Percentiles rank a stretch among this genome's conserved stretches.
phyloP scores from a whole-genome alignment of 2,113 vertebrate species.

The Mobula hypostoma region DNA sequence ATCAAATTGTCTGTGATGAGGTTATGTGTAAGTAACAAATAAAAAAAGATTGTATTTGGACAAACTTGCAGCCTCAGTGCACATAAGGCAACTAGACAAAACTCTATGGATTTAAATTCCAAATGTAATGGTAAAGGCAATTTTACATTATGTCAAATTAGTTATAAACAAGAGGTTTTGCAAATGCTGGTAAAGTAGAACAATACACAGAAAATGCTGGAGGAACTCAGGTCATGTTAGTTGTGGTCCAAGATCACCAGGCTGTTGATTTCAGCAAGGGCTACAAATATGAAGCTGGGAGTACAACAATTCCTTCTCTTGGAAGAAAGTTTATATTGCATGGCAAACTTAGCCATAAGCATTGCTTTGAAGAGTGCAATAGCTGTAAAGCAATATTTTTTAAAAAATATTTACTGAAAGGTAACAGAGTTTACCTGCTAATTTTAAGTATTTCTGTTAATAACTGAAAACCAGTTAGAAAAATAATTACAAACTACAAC shows the following conservation, averaged over 20 bases:
- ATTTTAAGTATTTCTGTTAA: not conserved
- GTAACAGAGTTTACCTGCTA: not conserved
- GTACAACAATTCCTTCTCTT: not conserved
- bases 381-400: not conserved
- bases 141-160: too few relatives aligned
- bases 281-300: not conserved
- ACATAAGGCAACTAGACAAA: too few relatives aligned
- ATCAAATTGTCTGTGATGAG: too few relatives aligned
- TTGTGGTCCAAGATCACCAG: not conserved
- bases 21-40: too few relatives aligned
- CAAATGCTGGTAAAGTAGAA: too few relatives aligned
- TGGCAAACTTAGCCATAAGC: not conserved
- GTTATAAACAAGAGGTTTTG: not conserved
- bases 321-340: not conserved
- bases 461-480: not conserved
- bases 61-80: too few relatives aligned
- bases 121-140: too few relatives aligned
- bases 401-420: not conserved
- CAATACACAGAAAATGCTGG: too few relatives aligned
- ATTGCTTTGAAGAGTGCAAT: not conserved
- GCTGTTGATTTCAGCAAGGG: not conserved
- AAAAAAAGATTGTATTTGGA: too few relatives aligned
- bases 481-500: not conserved
- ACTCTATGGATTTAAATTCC: too few relatives aligned
- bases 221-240: not conserved